These are phyloP conservation scores for Onychomys arenicola DNA, from an alignment of 2,797 vertebrate genomes.

Conservation along the genomic window DNA sequence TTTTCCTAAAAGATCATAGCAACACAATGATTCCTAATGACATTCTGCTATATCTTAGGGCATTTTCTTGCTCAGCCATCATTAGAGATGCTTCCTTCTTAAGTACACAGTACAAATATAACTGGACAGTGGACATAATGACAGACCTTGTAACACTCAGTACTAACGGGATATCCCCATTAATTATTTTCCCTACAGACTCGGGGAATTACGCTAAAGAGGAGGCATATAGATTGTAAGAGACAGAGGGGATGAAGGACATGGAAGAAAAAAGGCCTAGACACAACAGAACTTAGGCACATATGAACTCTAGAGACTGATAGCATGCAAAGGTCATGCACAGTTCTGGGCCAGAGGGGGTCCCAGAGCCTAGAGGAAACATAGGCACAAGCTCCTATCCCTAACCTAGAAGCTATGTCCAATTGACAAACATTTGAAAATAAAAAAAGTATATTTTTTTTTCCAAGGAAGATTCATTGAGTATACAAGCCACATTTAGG, in stretches of 20 bases:
- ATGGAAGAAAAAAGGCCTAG: neutral
- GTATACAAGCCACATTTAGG: neutral
- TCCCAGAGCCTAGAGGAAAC: neutral
- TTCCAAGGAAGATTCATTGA: neutral
- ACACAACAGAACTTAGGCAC: neutral
- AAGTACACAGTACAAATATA: neutral
- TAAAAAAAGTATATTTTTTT: neutral
- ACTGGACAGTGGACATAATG: neutral
- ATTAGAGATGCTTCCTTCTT: neutral
- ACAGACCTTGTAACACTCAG: neutral
- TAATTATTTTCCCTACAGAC: neutral
- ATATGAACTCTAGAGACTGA: neutral
- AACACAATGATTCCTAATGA: neutral
- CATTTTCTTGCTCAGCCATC: neutral
- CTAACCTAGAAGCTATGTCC: neutral
- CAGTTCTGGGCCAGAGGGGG: neutral
- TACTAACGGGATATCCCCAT: neutral
- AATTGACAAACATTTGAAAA: neutral
- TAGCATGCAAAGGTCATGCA: neutral
- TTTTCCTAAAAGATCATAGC: neutral
- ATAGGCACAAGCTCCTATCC: neutral
- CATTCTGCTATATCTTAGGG: neutral
- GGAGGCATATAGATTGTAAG: neutral
- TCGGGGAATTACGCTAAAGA: neutral
- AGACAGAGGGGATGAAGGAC: neutral